A percentile compares a stretch with the other conserved stretches of the same genome.
These are phyloP conservation scores for Syngnathus acus DNA, from an alignment of 2,797 vertebrate species.

Conservation along the genomic window DNA sequence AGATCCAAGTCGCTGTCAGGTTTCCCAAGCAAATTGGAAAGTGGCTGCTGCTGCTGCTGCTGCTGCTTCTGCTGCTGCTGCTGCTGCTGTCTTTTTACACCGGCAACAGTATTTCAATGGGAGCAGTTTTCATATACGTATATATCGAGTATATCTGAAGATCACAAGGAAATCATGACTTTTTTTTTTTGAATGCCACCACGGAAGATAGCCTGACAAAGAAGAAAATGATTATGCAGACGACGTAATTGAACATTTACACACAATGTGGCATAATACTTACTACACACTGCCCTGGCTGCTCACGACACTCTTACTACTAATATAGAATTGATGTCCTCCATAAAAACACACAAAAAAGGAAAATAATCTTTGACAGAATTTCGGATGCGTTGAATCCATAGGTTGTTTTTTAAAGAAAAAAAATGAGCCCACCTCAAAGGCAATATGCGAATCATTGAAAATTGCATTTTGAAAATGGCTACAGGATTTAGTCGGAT, in stretches of 20 bases:
- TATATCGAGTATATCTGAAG: too few species aligned
- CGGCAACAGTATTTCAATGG: not conserved
- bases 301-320: not conserved
- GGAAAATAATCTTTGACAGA: not conserved
- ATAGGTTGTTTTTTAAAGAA: not conserved
- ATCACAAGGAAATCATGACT: too few species aligned
- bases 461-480: not conserved
- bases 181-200: not conserved
- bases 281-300: not conserved
- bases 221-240: not conserved
- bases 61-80: too few species aligned
- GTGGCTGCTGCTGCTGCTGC: not conserved
- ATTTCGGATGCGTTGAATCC: not conserved
- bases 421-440: not conserved
- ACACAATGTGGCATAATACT: not conserved
- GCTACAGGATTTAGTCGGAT: not conserved
- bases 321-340: too few species aligned
- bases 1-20: not conserved
- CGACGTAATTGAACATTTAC: not conserved
- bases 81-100: not conserved
- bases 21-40: not conserved
- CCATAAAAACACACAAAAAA: not conserved
- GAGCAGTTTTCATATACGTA: not conserved
- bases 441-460: not conserved
- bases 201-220: not conserved